Conservation (phyloP, 2,797 vertebrate genomes). For the Coregonus sp. region DNA sequence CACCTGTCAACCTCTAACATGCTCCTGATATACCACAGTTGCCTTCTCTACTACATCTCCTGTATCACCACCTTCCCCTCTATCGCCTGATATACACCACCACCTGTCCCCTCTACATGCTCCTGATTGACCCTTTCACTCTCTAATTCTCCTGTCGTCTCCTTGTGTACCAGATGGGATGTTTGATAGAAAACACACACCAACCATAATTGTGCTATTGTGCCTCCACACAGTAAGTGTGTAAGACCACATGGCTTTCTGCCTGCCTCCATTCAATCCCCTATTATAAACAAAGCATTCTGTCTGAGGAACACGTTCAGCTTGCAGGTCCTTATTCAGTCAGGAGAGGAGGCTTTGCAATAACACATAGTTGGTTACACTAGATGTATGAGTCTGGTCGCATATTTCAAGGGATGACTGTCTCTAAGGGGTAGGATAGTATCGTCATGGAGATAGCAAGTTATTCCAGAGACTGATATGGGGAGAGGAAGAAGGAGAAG, state of each 20-base stretch:
- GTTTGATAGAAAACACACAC: not conserved
- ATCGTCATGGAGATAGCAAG: constrained; percentile 16
- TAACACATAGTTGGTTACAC: not conserved
- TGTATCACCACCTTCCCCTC: too few relatives aligned
- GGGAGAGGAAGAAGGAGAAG: constrained; percentile 5
- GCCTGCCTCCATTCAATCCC: constrained; percentile 25
- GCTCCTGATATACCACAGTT: too few relatives aligned
- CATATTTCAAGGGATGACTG: too few relatives aligned
- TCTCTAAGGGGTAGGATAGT: not conserved
- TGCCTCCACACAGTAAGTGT: not conserved
- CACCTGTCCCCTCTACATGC: too few relatives aligned
- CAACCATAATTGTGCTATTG: not conserved
- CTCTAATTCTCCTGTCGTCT: not conserved
- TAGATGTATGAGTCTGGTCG: too few relatives aligned
- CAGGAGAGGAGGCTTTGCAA: constrained; percentile 31
- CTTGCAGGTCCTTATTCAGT: constrained; percentile 57
- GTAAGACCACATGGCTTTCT: constrained; percentile 14
- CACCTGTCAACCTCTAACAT: too few relatives aligned
- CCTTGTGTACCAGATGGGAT: not conserved
- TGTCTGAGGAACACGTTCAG: constrained; percentile 17
- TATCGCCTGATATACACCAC: too few relatives aligned
- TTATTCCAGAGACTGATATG: not conserved
- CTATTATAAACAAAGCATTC: constrained; percentile 43
- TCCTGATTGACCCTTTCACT: too few relatives aligned
- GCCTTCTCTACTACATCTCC: too few relatives aligned